phyloP scores from a whole-genome alignment of 1,140 invertebrate genomes.

The Melanaphis sacchari region DNA sequence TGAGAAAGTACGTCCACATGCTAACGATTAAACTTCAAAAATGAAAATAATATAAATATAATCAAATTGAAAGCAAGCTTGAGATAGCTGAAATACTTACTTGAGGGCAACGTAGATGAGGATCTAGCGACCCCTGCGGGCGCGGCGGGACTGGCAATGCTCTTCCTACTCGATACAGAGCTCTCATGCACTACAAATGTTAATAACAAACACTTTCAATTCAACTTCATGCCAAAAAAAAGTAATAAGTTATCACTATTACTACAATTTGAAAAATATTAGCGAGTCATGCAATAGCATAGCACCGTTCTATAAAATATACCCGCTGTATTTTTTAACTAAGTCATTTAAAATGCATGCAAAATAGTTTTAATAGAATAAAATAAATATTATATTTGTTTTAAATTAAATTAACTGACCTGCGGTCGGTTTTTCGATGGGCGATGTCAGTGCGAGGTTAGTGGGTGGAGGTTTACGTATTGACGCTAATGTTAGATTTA shows the following conservation, averaged over 20 bases:
- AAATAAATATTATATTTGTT: background rate
- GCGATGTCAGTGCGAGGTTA: constrained; percentile 61
- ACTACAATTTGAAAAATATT: background rate
- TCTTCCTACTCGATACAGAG: constrained; percentile 55
- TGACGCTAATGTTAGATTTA: constrained; percentile 60
- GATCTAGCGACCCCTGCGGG: constrained; percentile 34
- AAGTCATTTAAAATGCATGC: background rate
- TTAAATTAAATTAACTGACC: constrained; percentile 52
- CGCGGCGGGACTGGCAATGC: constrained; percentile 13
- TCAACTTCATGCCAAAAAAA: constrained; percentile 38
- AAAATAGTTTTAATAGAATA: background rate
- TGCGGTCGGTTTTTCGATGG: constrained; percentile 58
- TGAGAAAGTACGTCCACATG: background rate
- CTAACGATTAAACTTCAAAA: background rate
- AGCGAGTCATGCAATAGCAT: constrained; percentile 21
- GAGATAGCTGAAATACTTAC: constrained; percentile 46
- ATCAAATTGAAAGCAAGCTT: constrained; percentile 42
- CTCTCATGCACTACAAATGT: constrained; percentile 56
- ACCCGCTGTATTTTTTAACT: background rate
- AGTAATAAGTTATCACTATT: background rate
- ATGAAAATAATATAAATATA: background rate
- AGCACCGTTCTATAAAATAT: background rate
- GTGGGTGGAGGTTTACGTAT: constrained; percentile 62
- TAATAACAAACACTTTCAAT: constrained; percentile 57
- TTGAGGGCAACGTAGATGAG: constrained; percentile 33